Conservation (phyloP, 2,797 vertebrate species). For the Pipistrellus pipistrellus region DNA sequence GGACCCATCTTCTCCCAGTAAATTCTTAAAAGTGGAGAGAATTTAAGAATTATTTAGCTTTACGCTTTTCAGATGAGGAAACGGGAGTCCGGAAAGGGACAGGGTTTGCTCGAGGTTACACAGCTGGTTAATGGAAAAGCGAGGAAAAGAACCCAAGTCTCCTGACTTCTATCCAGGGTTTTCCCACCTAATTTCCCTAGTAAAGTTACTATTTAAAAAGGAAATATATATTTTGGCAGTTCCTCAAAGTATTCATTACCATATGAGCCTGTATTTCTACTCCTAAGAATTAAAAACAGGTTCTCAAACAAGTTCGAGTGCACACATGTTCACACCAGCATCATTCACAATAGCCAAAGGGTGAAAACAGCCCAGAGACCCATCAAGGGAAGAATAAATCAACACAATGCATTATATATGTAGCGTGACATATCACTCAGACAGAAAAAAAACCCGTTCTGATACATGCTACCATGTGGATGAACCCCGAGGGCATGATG, state of each 20-base stretch:
- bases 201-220: constrained; percentile 1
- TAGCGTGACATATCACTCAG: background rate
- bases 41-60: background rate
- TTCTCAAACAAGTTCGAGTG: background rate
- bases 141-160: background rate
- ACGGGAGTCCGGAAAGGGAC: background rate
- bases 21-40: background rate
- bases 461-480: too few relatives aligned
- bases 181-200: background rate
- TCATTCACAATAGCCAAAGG: accelerated
- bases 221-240: background rate
- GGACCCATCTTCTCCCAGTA: background rate
- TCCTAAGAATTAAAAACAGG: background rate
- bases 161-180: background rate
- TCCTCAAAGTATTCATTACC: background rate
- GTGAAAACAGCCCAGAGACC: background rate
- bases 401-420: background rate
- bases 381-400: background rate
- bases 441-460: background rate
- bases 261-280: background rate
- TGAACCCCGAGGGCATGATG: background rate
- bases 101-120: background rate
- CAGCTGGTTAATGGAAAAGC: background rate
- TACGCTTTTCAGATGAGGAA: constrained; percentile 28
- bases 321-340: accelerated